Evolutionary conservation across 2,797 vertebrate genomes (phyloP), one percentile per base, ranked within the genome.

Genomic region (Delichon dasypus): DNA sequence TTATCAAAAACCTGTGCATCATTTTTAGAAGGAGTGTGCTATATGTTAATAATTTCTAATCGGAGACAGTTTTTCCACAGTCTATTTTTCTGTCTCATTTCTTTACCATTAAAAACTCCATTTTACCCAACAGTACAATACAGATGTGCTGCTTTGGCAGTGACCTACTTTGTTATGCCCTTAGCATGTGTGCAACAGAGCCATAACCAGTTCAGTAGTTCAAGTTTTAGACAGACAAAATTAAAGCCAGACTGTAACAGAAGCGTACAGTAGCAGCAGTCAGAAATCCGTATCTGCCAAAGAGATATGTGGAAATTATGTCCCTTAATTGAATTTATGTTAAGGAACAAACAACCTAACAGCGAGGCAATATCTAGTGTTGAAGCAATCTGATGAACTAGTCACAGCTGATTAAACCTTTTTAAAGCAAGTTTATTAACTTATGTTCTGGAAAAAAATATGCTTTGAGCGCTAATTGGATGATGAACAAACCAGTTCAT

Each of bases 31-130:
- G 40, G 48, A 94, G 61, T n/a, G 19, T 79, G 82, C 65, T 66
- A 18, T 79, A 81, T 47, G 74, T 92, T 93, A 95, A 85, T 90
- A 1, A 96, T 82, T 93, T 93, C 89, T 87, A 94, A 93, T 87
- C 84, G 83, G 77, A 95, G 77, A 88, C 48, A 80, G 73, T 87
- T 88, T 96, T 81, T 91, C 82, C 68, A 72, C 51, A 36, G 34
- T 92, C 89, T 93, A 89, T 83, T 86, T 77, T 90, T 93, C 71
- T 90, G 89, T 84, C 74, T 96, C 92, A 94, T 93, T 95, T 96
- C 88, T 90, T 93, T 89, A 94, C 82, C 94, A 95, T 80, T 96
- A 91, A 79, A 70, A 91, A 74, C n/a, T 93, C 72, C 23, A 79
- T 73, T 94, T 86, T 79, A 90, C 64, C 68, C 85, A 48, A 45